phyloP scores from a whole-genome alignment of 1,140 invertebrate genomes.

The Atta cephalotes region DNA sequence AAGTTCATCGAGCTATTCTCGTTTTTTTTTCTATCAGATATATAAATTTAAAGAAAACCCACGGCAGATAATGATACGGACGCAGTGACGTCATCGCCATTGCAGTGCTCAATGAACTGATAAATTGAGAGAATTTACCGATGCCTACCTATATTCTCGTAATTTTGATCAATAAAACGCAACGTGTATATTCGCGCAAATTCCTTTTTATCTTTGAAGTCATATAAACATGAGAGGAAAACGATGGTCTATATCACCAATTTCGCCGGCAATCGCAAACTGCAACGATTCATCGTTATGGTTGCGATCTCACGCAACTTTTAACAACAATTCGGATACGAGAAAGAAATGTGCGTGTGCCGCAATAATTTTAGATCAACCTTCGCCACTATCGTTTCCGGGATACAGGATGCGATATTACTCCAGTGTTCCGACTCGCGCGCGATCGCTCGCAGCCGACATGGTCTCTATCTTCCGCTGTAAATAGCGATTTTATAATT shows the following conservation, averaged over 20 bases:
- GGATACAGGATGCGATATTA: slow-evolving; percentile 60
- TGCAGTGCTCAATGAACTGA: slow-evolving; percentile 71
- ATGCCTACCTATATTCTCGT: slow-evolving; percentile 50
- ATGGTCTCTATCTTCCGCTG: slow-evolving; percentile 57
- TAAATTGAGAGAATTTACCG: slow-evolving; percentile 76
- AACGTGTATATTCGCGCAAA: slow-evolving; percentile 32
- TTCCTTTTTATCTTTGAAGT: slow-evolving; percentile 46
- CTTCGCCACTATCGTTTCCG: slow-evolving; percentile 50
- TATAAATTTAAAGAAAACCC: slow-evolving; percentile 70
- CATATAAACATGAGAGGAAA: slow-evolving; percentile 12
- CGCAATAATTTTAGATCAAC: slow-evolving; percentile 30
- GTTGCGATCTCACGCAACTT: not conserved
- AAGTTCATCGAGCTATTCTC: not conserved
- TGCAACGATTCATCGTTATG: slow-evolving; percentile 3
- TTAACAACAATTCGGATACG: not conserved
- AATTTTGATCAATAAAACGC: slow-evolving; percentile 48
- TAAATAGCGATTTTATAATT: slow-evolving; percentile 77
- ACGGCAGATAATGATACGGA: slow-evolving; percentile 64
- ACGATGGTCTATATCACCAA: not conserved
- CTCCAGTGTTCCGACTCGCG: slow-evolving; percentile 22
- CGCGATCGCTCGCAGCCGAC: not conserved
- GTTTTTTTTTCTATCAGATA: slow-evolving; percentile 49
- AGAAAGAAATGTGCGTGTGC: slow-evolving; percentile 27
- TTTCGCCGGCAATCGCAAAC: not conserved
- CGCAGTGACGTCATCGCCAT: slow-evolving; percentile 72